phyloP scores from a whole-genome alignment of 2,888 invertebrate genomes.

The Sesia apiformis region DNA sequence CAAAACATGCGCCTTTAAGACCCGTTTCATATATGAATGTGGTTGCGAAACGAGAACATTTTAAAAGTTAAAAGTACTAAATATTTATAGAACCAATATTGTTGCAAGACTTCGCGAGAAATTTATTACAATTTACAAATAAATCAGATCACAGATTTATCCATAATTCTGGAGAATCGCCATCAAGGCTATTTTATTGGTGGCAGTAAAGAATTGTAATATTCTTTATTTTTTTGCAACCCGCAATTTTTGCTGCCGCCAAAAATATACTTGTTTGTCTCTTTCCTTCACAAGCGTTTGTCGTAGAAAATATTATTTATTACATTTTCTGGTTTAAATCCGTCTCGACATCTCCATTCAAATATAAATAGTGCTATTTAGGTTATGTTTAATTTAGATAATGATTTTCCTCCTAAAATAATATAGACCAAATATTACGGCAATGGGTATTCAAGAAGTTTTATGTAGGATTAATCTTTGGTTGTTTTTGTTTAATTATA shows the following conservation, averaged over 20 bases:
- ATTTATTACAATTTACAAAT: too few relatives aligned
- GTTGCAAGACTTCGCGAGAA: too few relatives aligned
- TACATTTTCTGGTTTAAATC: background rate
- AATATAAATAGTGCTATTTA: conserved; percentile 14
- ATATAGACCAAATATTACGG: conserved; percentile 42
- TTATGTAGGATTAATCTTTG: conserved; percentile 37
- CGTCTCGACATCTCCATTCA: too few relatives aligned
- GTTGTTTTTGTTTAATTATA: conserved; percentile 39
- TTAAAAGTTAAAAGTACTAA: too few relatives aligned
- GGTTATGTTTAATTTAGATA: conserved; percentile 16
- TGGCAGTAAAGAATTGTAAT: conserved; percentile 6
- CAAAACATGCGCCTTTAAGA: too few relatives aligned
- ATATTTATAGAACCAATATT: too few relatives aligned
- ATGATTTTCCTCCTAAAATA: conserved; percentile 4
- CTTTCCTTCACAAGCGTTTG: background rate
- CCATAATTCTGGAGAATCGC: too few relatives aligned
- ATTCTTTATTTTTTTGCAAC: conserved; percentile 1
- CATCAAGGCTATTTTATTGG: background rate
- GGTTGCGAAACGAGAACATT: too few relatives aligned
- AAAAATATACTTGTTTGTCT: background rate
- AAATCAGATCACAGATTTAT: too few relatives aligned
- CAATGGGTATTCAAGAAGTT: conserved; percentile 44
- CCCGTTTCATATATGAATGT: too few relatives aligned
- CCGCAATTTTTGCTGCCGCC: background rate
- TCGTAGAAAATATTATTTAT: background rate